These are phyloP conservation scores for Chymomyza amoena DNA, from an alignment of 2,888 invertebrate genomes.

Conservation along the genomic window DNA sequence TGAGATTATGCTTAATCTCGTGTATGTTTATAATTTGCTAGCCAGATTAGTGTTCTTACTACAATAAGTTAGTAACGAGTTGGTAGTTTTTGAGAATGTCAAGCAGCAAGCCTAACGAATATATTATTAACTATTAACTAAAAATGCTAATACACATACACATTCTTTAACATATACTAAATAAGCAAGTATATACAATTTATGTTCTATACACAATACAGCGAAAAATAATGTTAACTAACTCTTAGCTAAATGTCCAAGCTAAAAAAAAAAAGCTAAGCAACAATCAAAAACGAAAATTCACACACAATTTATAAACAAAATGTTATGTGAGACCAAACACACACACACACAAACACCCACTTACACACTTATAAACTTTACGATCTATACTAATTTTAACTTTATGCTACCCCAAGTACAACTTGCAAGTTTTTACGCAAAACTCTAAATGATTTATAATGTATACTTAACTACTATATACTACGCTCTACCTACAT, in stretches of 20 bases:
- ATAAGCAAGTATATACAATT: neutral
- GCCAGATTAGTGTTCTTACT: neutral
- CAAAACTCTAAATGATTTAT: conserved; percentile 5
- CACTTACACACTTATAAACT: neutral
- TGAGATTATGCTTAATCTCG: neutral
- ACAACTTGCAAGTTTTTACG: conserved; percentile 22
- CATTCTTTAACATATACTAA: neutral
- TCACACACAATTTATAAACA: neutral
- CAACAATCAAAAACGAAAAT: neutral
- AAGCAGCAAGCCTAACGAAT: neutral
- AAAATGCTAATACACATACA: too few species aligned
- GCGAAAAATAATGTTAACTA: conserved; percentile 12
- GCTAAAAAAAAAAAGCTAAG: conserved; percentile 37
- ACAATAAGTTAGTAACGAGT: too few species aligned
- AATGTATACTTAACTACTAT: neutral
- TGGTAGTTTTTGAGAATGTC: too few species aligned
- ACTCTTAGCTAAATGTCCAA: conserved; percentile 22
- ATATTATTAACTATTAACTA: too few species aligned
- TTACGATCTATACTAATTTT: neutral
- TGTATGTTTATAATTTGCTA: neutral
- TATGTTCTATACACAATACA: conserved; percentile 5
- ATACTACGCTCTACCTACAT: too few species aligned
- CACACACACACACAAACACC: too few species aligned
- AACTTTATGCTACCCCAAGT: conserved; percentile 24
- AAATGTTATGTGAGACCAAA: too few species aligned